Base-by-base conservation (phyloP, 1,140 invertebrate genomes). In the Caerostris darwini region DNA sequence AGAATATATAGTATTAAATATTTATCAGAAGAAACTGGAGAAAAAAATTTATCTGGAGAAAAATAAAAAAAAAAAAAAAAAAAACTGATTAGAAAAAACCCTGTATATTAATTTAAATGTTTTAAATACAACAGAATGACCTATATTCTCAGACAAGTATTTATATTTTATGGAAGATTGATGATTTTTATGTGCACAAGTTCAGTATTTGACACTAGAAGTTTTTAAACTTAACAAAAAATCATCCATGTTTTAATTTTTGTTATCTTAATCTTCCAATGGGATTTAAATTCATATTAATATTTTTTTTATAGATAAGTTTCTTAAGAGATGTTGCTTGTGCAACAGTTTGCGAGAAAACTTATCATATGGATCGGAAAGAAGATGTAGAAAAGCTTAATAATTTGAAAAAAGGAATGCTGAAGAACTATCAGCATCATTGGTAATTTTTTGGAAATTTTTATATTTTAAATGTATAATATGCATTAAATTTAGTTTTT, bases 361-460 rank as follows among this genome's bases (percentile, higher is more conserved):
- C 95, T 1, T 99, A 99, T 93, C 96, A 96, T 64, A 97, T 96
- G 4, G 97, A 97, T 7, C 96, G 97, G 94, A 96, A 97, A 77
- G 97, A 97, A 3, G 97, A 97, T 82, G 97, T 97, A 64, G 97
- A 97, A 83, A 98, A 97, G 95, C 96, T 99, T 90, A 97, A 97
- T 90, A 97, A 98, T 8, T 96, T 99, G 87, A 98, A 98, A 95
- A 98, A 98, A 96, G 99, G 98, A 94, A 99, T 99, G 96, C 97
- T 97, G 95, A 96, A 99, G n/a, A 99, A 99, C 96, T 99, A 99
- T 96, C 98, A 99, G 95, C 99, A 99, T 96, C 99, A 99, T 96
- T 99, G 99, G 99, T 99, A 95, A 98, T 97, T 34, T 53, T 71
- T 89, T 57, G 34, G 14, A 57, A 17, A 67, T 83, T 34, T 34